phyloP scores from a whole-genome alignment of 2,113 vertebrate species.

The Gnathonemus echidnorhynchus region DNA sequence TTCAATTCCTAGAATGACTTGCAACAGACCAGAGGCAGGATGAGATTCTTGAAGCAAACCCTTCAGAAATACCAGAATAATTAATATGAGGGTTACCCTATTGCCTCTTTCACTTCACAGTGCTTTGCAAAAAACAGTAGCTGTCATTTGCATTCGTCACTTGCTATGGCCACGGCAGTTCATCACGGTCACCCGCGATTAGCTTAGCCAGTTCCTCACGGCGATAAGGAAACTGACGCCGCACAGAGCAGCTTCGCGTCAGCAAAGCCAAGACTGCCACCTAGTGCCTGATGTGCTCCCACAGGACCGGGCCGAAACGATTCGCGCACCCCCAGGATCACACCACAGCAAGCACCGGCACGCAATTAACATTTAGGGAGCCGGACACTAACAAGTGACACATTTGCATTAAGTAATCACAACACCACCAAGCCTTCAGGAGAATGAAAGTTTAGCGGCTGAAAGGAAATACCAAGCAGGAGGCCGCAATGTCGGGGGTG shows the following conservation, averaged over 20 bases:
- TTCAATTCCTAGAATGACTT: background rate
- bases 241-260: background rate
- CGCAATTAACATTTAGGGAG: background rate
- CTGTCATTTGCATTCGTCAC: background rate
- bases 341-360: background rate
- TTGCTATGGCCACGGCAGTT: background rate
- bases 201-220: background rate
- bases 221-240: background rate
- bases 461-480: background rate
- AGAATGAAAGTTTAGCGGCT: background rate
- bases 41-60: background rate
- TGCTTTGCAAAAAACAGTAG: constrained; percentile 10
- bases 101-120: background rate
- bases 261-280: constrained; percentile 38
- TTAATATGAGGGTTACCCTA: background rate
- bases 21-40: background rate
- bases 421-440: background rate
- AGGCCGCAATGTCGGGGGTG: background rate
- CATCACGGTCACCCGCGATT: background rate
- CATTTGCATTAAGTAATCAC: background rate
- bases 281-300: constrained; percentile 30
- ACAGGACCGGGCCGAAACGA: background rate
- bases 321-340: background rate
- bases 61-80: background rate
- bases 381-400: background rate